Evolutionary conservation across 92 coral and sea anemone genomes (phyloP), one percentile per base, ranked within the genome.

Genomic region (Pocillopora meandrina): DNA sequence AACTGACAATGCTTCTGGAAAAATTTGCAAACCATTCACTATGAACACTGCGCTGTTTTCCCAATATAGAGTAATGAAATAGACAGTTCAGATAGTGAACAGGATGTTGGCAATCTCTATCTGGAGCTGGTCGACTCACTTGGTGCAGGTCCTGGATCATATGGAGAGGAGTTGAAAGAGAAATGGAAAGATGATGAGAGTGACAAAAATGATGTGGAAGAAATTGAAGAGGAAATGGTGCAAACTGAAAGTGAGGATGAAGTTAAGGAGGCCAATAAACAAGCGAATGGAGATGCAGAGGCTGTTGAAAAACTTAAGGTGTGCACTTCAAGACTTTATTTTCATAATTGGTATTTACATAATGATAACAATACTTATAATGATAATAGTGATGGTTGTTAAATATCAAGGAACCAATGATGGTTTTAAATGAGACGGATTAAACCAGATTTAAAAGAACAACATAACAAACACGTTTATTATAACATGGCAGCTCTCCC

Each of bases 61-160:
- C n/a, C 1, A 31, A 19, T 34, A 18, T 55, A 84, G 87, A 31
- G 23, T 33, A 56, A 64, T 47, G 56, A 84, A 47, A 15, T 61
- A 17, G 87, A 84, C 5, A 56, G 74, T 57, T 74, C 81, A 64
- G 87, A 75, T n/a, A 26, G 67, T 56, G 93, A 84, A 8, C 56
- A 70, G n/a, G 88, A 76, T 18, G 88, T 77, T 12, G 81, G 67
- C 18, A 86, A 90, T 64, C 90, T 94, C 15, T 95, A 93, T 82
- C 84, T 90, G 80, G 85, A 90, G 89, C 71, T 95, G 82, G 91
- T 95, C 19, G 91, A 85, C 21, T 88, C 94, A 56, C 90, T 95
- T 70, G 87, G 91, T 49, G 67, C 56, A 61, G 88, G 80, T 1
- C 71, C 88, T 5, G 71, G 82, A 74, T 63, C 79, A 18, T 74